These are phyloP conservation scores for Hyposoter didymator DNA, from an alignment of 2,888 invertebrate species.

Conservation along the genomic window DNA sequence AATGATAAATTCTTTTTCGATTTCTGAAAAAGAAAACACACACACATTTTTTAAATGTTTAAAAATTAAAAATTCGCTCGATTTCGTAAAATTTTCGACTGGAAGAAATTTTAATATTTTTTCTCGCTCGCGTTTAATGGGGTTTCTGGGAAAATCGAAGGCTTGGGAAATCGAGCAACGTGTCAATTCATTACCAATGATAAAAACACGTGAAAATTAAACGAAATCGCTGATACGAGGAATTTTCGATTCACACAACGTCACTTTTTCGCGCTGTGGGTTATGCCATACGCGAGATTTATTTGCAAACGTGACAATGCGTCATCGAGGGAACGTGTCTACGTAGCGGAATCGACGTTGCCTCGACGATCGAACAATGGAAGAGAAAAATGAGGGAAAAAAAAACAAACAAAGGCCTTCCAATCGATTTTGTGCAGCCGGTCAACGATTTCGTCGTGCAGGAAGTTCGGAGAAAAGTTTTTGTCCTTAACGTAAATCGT, in stretches of 20 bases:
- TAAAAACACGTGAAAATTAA: not conserved
- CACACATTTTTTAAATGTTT: too few species aligned
- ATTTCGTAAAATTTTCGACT: not conserved
- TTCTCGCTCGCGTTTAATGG: not conserved
- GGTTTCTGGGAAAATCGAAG: not conserved
- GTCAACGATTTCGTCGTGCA: not conserved
- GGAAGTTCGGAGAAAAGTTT: not conserved
- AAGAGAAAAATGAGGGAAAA: constrained; percentile 28
- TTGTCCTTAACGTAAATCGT: not conserved
- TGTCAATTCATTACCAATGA: not conserved
- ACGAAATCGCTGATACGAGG: not conserved
- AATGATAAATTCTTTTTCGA: constrained; percentile 56
- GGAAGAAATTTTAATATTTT: not conserved
- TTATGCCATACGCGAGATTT: constrained; percentile 14
- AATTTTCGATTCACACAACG: constrained; percentile 35
- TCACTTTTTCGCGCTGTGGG: constrained; percentile 6
- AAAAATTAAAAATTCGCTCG: not conserved
- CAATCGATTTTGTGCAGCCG: constrained; percentile 39
- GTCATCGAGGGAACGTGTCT: constrained; percentile 31
- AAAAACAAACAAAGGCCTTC: constrained; percentile 43
- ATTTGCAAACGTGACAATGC: constrained; percentile 26
- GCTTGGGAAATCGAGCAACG: not conserved
- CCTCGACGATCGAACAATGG: constrained; percentile 55
- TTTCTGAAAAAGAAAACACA: constrained; percentile 69
- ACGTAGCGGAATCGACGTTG: constrained; percentile 28